Conservation (phyloP, 2,113 vertebrate species). For the Semnornis frantzii region DNA sequence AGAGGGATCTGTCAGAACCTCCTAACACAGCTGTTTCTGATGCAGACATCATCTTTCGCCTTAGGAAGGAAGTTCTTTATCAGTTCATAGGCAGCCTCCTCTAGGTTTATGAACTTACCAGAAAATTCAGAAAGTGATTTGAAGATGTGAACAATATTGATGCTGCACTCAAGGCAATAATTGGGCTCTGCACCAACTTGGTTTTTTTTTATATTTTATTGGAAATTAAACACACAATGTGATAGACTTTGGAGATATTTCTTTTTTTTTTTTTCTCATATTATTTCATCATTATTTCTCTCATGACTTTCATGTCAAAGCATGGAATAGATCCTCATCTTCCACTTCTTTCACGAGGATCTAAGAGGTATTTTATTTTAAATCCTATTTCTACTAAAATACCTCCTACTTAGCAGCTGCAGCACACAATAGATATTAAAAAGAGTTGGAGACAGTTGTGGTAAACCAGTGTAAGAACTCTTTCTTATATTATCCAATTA, state of each 20-base stretch:
- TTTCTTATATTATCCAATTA: not conserved
- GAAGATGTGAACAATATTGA: not conserved
- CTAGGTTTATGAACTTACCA: not conserved
- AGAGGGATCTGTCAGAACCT: not conserved
- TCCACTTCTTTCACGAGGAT: not conserved
- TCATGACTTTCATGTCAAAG: not conserved
- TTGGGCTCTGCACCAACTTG: constrained; percentile 5
- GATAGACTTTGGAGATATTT: not conserved
- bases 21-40: constrained; percentile 10
- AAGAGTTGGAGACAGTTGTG: not conserved
- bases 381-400: not conserved
- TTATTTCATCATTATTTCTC: constrained; percentile 26
- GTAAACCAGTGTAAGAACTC: not conserved
- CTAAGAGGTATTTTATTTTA: not conserved
- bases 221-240: not conserved
- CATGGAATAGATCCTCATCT: not conserved
- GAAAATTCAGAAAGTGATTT: not conserved
- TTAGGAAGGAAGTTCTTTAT: constrained; percentile 1
- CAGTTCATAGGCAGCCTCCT: not conserved
- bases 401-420: not conserved
- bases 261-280: constrained; percentile 12
- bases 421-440: not conserved
- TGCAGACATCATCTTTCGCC: not conserved
- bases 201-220: constrained; percentile 9
- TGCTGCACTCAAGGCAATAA: constrained; percentile 33